Evolutionary conservation across 1,140 invertebrate genomes (phyloP), one percentile per base, ranked within the genome.

Genomic region (Odontomachus brunneus): DNA sequence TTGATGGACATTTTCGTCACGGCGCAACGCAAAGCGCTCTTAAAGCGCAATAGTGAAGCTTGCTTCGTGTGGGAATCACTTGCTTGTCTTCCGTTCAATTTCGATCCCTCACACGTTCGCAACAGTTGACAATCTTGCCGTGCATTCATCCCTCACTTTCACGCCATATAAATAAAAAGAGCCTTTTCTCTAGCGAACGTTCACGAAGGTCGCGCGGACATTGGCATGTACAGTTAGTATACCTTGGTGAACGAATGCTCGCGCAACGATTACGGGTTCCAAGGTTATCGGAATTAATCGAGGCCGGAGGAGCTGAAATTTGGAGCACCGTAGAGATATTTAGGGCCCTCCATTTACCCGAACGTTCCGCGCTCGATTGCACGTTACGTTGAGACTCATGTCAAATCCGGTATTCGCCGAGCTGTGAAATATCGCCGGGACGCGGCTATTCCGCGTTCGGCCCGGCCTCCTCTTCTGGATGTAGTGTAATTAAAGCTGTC

Each of bases 251-350:
- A 69, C 33, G 51, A 57, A 78, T 67, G 38, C 59, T 33, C 19
- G 44, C 33, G 75, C 75, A 44, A 67, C 29, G 48, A 55, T 57
- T 71, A 80, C 14, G 51, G 49, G 26, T 22, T 44, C 65, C 65
- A 80, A 80, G 75, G 75, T 80, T 69, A 29, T 71, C 51, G 75
- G 53, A 71, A 71, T 71, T 80, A 71, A 71, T 80, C 33, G 51
- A 15, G 22, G 33, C 48, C 33, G 33, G 12, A 17, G 49, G 15
- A n/a, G 22, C 7, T 14, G 24, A 65, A 53, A 44, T 24, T 48
- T 38, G 48, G 65, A 33, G 29, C 33, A 67, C 1, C 26, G 69
- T 44, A 80, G 75, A 65, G 51, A 80, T 38, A 55, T 22, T 29
- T 33, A 59, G 75, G 75, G 14, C 75, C 48, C 38, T 24, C 9